A percentile compares a stretch with the other conserved stretches of the same genome.
phyloP scores from a whole-genome alignment of 2,113 vertebrate genomes.

The Callopanchax toddi region DNA sequence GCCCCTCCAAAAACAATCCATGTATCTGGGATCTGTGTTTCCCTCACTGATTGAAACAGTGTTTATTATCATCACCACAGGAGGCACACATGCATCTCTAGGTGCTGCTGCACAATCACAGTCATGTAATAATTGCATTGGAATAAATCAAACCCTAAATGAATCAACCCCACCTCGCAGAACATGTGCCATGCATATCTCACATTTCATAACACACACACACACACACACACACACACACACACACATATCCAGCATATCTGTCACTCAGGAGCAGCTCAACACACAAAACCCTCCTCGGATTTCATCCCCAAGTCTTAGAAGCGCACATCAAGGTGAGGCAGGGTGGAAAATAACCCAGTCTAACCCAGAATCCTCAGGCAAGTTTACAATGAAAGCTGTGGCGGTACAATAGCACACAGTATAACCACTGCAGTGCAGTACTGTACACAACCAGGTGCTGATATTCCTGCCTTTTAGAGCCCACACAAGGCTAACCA shows the following conservation, averaged over 20 bases:
- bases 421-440: slow-evolving; percentile 84
- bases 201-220: slow-evolving; percentile 61
- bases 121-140: slow-evolving; percentile 51
- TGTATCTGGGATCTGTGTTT: slow-evolving; percentile 63
- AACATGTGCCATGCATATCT: slow-evolving; percentile 68
- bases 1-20: slow-evolving; percentile 47
- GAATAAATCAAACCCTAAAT: slow-evolving; percentile 51
- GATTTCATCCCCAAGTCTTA: slow-evolving; percentile 58
- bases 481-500: slow-evolving; percentile 78
- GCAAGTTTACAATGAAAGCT: slow-evolving; percentile 69
- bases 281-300: slow-evolving; percentile 55
- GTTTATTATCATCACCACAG: slow-evolving; percentile 57
- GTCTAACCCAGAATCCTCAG: slow-evolving; percentile 37
- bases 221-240: too few species aligned
- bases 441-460: slow-evolving; percentile 82
- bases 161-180: slow-evolving; percentile 49
- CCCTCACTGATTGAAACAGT: slow-evolving; percentile 57
- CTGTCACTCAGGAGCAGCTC: slow-evolving; percentile 50
- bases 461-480: slow-evolving; percentile 78
- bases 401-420: slow-evolving; percentile 69
- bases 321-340: slow-evolving; percentile 61
- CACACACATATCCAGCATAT: slow-evolving; percentile 44
- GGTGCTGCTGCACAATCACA: slow-evolving; percentile 53
- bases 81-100: slow-evolving; percentile 48
- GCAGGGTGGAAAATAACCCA: slow-evolving; percentile 44